Evolutionary conservation across 2,113 vertebrate species (phyloP).

Genomic region (Sphyrna mokarran): DNA sequence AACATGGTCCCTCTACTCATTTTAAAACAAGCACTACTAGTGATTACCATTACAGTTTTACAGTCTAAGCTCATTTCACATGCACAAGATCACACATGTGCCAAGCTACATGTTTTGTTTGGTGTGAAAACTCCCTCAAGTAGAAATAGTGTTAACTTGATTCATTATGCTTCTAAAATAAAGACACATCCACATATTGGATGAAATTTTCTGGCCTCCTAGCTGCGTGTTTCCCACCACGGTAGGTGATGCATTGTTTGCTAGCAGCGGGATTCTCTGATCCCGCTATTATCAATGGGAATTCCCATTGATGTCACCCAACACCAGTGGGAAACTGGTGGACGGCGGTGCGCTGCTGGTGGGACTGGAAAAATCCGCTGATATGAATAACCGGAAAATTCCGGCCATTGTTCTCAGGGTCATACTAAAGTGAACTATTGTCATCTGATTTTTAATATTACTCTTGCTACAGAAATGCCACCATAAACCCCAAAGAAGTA

Average conservation of each 20-base stretch:
- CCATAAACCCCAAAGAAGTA: background rate
- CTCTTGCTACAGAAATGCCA: background rate
- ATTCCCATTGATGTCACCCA: no score
- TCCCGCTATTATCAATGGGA: no score
- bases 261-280: no score
- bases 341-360: no score
- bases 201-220: no score
- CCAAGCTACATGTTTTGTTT: background rate
- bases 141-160: background rate
- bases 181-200: background rate
- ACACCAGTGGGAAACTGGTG: no score
- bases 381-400: no score
- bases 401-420: no score
- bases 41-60: background rate
- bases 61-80: background rate
- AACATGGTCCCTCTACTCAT: background rate
- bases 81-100: background rate
- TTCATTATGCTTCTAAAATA: background rate
- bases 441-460: background rate
- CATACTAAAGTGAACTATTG: background rate
- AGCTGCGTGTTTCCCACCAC: no score
- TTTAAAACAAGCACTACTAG: background rate
- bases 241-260: no score
- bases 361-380: no score
- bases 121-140: background rate